These are phyloP conservation scores for Sinhomidia bicolor DNA, from an alignment of 2,888 invertebrate species.

Conservation along the genomic window DNA sequence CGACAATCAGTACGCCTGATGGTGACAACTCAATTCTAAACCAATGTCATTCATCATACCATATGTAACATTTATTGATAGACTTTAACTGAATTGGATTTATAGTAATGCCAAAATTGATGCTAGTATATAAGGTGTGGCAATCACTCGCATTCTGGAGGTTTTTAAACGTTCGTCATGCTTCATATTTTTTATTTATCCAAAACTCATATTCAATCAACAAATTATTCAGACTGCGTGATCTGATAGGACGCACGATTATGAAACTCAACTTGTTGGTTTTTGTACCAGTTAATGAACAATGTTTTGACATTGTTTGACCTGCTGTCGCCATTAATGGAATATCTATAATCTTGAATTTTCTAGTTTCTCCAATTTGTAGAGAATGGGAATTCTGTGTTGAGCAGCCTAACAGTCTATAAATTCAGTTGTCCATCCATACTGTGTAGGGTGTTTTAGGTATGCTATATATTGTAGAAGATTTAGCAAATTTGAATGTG, in stretches of 20 bases:
- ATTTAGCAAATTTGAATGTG: neutral
- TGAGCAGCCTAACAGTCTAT: neutral
- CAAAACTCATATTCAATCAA: neutral
- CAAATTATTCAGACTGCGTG: neutral
- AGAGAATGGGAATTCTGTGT: neutral
- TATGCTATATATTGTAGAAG: neutral
- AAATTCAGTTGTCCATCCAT: neutral
- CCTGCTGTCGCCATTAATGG: conserved; percentile 31
- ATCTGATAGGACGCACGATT: neutral
- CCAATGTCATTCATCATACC: neutral
- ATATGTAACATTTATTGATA: neutral
- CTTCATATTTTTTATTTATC: too few relatives aligned
- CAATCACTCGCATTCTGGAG: neutral
- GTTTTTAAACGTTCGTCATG: too few relatives aligned
- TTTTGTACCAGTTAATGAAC: neutral
- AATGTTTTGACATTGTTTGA: conserved; percentile 1
- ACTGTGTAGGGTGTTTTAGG: neutral
- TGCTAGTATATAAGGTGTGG: neutral
- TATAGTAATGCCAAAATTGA: neutral
- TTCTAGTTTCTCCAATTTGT: neutral
- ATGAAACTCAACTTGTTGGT: neutral
- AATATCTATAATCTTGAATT: neutral
- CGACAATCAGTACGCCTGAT: neutral
- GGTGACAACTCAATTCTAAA: conserved; percentile 5
- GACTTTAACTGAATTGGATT: conserved; percentile 20